These are phyloP conservation scores for Stegostoma tigrinum DNA, from an alignment of 2,113 vertebrate genomes.

Conservation along the genomic window DNA sequence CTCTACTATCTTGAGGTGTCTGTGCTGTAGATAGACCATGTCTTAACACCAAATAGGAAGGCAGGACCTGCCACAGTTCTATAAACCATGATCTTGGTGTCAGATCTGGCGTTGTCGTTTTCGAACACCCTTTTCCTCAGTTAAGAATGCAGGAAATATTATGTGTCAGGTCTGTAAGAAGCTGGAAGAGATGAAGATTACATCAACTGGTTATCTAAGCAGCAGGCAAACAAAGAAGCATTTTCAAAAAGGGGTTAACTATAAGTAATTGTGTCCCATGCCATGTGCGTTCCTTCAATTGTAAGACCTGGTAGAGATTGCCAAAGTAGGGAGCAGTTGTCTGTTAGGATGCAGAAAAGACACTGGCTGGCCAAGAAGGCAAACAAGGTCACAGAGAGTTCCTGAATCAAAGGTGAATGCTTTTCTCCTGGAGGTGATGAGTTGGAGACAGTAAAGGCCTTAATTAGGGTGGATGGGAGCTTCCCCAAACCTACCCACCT, in stretches of 20 bases:
- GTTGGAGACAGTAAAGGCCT: too few relatives aligned
- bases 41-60: too few relatives aligned
- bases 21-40: too few relatives aligned
- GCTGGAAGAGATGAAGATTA: background rate
- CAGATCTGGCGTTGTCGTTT: too few relatives aligned
- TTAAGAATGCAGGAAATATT: background rate
- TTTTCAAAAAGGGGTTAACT: background rate
- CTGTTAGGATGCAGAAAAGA: background rate
- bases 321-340: background rate
- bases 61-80: too few relatives aligned
- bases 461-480: too few relatives aligned
- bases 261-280: background rate
- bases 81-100: too few relatives aligned
- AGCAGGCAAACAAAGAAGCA: background rate
- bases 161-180: background rate
- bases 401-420: background rate
- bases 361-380: background rate
- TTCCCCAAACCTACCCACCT: too few relatives aligned
- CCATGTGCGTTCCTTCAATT: background rate
- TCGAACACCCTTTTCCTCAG: too few relatives aligned
- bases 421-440: too few relatives aligned
- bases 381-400: background rate
- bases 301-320: background rate
- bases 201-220: background rate
- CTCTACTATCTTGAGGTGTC: too few relatives aligned